Evolutionary conservation across 1,140 invertebrate species (phyloP), one percentile per base, ranked within the genome.

Genomic region (Atta texana): DNA sequence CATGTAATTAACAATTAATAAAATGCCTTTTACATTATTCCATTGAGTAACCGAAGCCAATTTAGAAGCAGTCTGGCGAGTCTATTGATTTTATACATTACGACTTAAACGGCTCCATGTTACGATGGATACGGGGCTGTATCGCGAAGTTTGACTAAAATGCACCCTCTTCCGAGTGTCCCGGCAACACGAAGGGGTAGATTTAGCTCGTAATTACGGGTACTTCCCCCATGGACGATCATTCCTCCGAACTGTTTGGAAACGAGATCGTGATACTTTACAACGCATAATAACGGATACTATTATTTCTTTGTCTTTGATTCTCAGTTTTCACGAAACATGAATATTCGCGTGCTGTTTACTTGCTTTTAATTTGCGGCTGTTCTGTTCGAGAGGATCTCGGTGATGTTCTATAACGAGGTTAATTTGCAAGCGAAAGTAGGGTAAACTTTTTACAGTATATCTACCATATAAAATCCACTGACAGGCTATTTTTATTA

Each of bases 171-270:
- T 80, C 24, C 49, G 66, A 78, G 28, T 39, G 71, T 8, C 34
- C 28, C 61, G 84, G 85, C 90, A 86, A 88, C 85, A 63, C 87
- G 89, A 80, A 87, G 85, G 88, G 90, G 85, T 69, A 66, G 82
- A 90, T 92, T 90, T 89, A 82, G 87, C 69, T 71, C 64, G 66
- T 92, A 92, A 90, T 92, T 92, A 92, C 84, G 80, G 71, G 64
- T 68, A 86, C 81, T 68, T 24, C 49, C 72, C 86, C 21, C 61
- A 51, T 88, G 85, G 75, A 59, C 81, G 87, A 86, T 78, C 81
- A 76, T 21, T 24, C 74, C 75, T 72, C 21, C 76, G 85, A 71
- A 61, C 82, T 77, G 75, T 53, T 61, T 68, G 59, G 49, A 72
- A 71, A 77, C 77, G 72, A 82, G 39, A 76, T 81, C 51, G 53